Base-by-base conservation (phyloP, 2,797 vertebrate species). In the Periparus ater region DNA sequence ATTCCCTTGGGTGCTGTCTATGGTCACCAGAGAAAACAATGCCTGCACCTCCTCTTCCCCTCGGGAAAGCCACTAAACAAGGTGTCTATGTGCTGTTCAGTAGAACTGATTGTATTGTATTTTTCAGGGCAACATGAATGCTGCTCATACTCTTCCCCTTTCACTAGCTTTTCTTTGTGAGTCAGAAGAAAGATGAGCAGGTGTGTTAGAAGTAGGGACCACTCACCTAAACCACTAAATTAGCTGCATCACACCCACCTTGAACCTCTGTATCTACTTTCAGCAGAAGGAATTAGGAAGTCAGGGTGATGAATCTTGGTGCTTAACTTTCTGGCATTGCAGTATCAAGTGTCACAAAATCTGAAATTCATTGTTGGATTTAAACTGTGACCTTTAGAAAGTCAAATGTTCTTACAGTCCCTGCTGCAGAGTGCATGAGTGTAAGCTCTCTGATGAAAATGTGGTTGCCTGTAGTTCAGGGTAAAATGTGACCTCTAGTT, bases 311-410 rank as follows among this genome's bases (percentile, higher is more conserved):
- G 57, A 87, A 85, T 67, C 53, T 62, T 76, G 13, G 63, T 85
- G 81, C 51, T 92, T 93, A 92, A 85, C 51, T 89, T 82, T 47
- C 55, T 89, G 74, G 18, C 44, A 75, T 25, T 80, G 50, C n/a
- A 71, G 30, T 47, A 95, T 55, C 71, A 85, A 88, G 32, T 92
- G 78, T 68, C 76, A 88, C 68, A 71, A 88, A 89, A 91, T 85
- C 53, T 85, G 72, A 89, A 92, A 95, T 77, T 77, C 75, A 67
- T 66, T 63, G 36, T 15, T 67, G 81, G 34, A 77, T 93, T 93
- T 88, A 67, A 73, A 85, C 45, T 22, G 47, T 71, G 78, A 83
- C 73, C 75, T 96, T 96, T 88, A 91, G 61, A 85, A 92, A 83
- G 81, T 62, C 93, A 85, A 83, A 40, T 68, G 13, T 88, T 95